Percentiles rank a stretch among this genome's conserved stretches.
phyloP scores from a whole-genome alignment of 2,113 vertebrate species.

The Clarias macrocephalus region DNA sequence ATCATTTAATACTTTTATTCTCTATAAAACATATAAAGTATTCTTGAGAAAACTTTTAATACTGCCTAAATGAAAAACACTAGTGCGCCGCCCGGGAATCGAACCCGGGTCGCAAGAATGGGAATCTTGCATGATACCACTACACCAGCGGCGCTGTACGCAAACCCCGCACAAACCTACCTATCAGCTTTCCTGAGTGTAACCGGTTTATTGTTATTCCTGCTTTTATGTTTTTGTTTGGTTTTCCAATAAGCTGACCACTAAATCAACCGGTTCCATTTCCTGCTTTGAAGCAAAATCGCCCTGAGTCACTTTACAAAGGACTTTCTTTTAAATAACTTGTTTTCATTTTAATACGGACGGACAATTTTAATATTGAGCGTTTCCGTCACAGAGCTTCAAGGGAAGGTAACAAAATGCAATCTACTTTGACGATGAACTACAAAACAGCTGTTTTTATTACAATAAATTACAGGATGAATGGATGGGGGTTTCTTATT shows the following conservation, averaged over 20 bases:
- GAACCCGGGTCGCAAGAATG: constrained; percentile 99
- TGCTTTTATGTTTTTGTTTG: not conserved
- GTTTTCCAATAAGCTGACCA: not conserved
- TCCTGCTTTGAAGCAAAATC: not conserved
- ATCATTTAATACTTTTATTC: no score
- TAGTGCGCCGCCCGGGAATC: constrained; percentile 92
- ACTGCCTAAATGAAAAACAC: not conserved
- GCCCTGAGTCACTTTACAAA: not conserved
- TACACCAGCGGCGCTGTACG: constrained; percentile 93
- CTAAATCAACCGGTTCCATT: not conserved
- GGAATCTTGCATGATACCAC: constrained; percentile 99
- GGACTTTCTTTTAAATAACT: not conserved
- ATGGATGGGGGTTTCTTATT: not conserved
- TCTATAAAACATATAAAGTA: not conserved
- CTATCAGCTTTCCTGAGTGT: no score
- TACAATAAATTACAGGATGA: no score
- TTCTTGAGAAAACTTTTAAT: not conserved
- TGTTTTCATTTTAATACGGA: not conserved
- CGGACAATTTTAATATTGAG: not conserved
- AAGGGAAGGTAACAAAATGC: not conserved
- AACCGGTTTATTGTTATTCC: not conserved
- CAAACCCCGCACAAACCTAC: rapidly evolving
- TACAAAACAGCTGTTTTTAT: not conserved
- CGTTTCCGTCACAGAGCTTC: not conserved
- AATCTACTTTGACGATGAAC: not conserved